Base-by-base conservation (phyloP, 2,888 invertebrate genomes). In the Dynastes hyllus region DNA sequence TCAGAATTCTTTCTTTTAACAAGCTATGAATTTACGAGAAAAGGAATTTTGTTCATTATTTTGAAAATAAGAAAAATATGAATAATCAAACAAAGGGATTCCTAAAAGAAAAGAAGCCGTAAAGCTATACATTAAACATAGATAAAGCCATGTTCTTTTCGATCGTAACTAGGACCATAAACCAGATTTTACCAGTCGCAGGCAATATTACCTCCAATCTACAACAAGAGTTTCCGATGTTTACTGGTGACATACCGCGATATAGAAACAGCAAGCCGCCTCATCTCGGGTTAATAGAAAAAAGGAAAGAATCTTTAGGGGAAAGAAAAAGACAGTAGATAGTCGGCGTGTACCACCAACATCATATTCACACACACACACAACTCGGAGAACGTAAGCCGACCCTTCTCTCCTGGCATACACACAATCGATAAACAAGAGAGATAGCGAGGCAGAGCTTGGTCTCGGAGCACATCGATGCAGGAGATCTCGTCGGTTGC, bases 391-490 rank as follows among this genome's bases (percentile, higher is more conserved):
- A 45, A 8, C 45, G 45, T 45, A 45, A 45, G 11, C 2, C 45
- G 16, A 55, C 55, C 55, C 16, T 22, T 55, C 55, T 3, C 22
- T 55, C 55, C 16, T 22, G 4, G 4, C 53, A 11, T 55, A 22
- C 55, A 55, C 22, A 29, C 29, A 63, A 63, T 63, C 63, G 63
- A 63, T 63, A 63, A 63, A 32, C 63, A 29, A 63, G 32, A 63
- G 63, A 63, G 63, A 61, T 61, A 61, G 61, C 8, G 61, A 22
- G 29, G 8, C 58, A 51, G n/a, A 51, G 51, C 51, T 22, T 37
- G 6, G 37, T 37, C 37, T 45, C 45, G 45, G 11, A 13, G 16
- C 53, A 53, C 53, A 53, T 53, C 55, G 55, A 58, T 58, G 55
- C 22, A 58, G 55, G 55, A 58, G 55, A 58, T 58, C 55, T 45